Conservation (phyloP, 30 jellyfish, hydroid and myxozoan genomes). For the Chironex yamaguchii region DNA sequence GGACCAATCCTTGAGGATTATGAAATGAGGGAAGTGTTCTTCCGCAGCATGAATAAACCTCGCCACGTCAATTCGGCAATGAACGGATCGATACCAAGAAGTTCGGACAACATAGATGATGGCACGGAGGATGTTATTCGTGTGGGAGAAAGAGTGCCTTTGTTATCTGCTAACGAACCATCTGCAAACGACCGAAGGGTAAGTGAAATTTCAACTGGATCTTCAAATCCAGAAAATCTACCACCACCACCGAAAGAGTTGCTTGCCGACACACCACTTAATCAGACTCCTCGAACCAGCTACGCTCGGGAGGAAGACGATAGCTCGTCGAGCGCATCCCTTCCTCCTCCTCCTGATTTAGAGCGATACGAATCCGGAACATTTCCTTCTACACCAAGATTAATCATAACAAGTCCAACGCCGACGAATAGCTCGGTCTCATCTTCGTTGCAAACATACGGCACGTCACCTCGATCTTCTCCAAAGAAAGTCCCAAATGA, state of each 20-base stretch:
- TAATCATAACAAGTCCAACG: conserved; percentile 77
- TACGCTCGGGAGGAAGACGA: conserved; percentile 52
- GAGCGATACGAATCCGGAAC: not conserved
- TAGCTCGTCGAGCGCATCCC: conserved; percentile 64
- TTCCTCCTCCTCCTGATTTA: conserved; percentile 78
- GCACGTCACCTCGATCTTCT: not conserved
- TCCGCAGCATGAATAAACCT: conserved; percentile 55
- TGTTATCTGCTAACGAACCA: conserved; percentile 25
- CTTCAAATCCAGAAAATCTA: conserved; percentile 44
- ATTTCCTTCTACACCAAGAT: conserved; percentile 10
- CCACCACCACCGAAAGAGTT: conserved; percentile 95
- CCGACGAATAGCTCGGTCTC: conserved; percentile 69
- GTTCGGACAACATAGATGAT: conserved; percentile 57
- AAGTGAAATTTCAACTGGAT: not conserved
- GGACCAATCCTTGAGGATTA: conserved; percentile 35
- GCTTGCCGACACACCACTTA: conserved; percentile 67
- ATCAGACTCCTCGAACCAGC: conserved; percentile 3
- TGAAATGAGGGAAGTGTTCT: conserved; percentile 25
- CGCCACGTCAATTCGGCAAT: conserved; percentile 15
- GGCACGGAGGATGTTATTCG: not conserved
- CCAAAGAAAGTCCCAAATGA: conserved; percentile 27
- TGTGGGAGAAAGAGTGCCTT: conserved; percentile 46
- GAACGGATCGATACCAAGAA: conserved; percentile 54
- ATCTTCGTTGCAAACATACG: not conserved
- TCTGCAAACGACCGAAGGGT: conserved; percentile 20